A percentile compares a stretch with the other conserved stretches of the same genome.
Evolutionary conservation across 1,140 invertebrate species (phyloP).

Genomic region (Cotesia vestalis): DNA sequence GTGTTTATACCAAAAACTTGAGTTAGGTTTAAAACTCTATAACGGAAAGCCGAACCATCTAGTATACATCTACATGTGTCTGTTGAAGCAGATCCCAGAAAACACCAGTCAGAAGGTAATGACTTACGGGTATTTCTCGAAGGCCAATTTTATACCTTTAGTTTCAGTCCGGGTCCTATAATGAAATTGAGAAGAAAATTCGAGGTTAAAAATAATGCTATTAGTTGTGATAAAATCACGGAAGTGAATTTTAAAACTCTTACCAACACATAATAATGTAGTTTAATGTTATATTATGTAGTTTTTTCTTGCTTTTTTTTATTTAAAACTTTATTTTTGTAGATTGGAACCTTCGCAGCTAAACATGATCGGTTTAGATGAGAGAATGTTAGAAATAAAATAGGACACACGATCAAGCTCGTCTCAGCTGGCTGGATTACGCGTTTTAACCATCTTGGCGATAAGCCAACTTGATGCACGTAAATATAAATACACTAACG

Average conservation of each 20-base stretch:
- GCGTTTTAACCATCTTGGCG: constrained; percentile 32
- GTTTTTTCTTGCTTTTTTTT: constrained; percentile 3
- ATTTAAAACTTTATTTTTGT: neutral
- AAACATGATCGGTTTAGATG: neutral
- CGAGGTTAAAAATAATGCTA: neutral
- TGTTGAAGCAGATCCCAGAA: neutral
- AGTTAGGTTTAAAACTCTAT: neutral
- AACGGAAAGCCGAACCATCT: constrained; percentile 11
- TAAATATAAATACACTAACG: constrained; percentile 41
- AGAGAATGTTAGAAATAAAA: constrained; percentile 32
- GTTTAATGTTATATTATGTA: neutral
- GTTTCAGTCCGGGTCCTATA: too few relatives aligned
- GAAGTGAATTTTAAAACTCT: neutral
- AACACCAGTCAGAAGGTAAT: constrained; percentile 3
- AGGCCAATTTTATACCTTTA: constrained; percentile 20
- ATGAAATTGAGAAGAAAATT: neutral
- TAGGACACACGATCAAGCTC: constrained; percentile 32
- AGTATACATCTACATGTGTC: neutral
- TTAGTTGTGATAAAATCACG: neutral
- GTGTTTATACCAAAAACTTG: neutral
- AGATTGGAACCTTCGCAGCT: neutral
- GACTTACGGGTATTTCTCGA: neutral
- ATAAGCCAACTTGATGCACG: constrained; percentile 37
- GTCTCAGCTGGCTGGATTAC: constrained; percentile 35
- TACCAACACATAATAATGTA: neutral